phyloP scores from a whole-genome alignment of 2,797 vertebrate genomes.

The Ciconia nigra region DNA sequence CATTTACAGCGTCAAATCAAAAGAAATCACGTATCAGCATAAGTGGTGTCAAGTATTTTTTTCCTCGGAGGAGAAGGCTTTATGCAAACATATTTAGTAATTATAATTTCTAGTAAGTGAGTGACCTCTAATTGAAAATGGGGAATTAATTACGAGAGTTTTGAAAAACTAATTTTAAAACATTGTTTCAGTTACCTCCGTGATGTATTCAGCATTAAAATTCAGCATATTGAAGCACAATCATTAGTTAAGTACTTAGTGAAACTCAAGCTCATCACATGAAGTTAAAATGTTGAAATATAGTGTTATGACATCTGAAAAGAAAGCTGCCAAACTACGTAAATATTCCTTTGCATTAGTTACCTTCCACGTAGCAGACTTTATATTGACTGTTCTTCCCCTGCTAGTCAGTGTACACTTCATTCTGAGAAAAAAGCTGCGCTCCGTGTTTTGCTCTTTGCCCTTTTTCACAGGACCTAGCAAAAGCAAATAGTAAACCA shows the following conservation, averaged over 20 bases:
- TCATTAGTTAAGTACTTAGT: not conserved
- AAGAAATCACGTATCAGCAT: conserved; percentile 1
- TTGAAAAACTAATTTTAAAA: conserved; percentile 22
- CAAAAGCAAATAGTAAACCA: conserved; percentile 36
- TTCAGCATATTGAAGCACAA: not conserved
- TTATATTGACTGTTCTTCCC: conserved; percentile 97
- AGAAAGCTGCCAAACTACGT: not conserved
- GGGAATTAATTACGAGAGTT: not conserved
- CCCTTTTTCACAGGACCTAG: conserved; percentile 90
- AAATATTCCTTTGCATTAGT: not conserved
- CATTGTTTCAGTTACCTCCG: not conserved
- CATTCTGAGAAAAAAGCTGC: conserved; percentile 95
- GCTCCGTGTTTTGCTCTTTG: conserved; percentile 87
- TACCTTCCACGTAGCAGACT: conserved; percentile 98
- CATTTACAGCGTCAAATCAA: not conserved
- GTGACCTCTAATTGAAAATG: not conserved
- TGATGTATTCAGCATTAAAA: not conserved
- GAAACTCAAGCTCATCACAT: not conserved
- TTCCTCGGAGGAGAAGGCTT: not conserved
- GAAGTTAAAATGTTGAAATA: conserved; percentile 33
- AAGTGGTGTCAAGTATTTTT: not conserved
- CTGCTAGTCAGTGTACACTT: conserved; percentile 97
- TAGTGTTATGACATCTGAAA: not conserved
- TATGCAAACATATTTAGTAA: not conserved
- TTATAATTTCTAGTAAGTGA: not conserved